Conservation (phyloP, 2,888 invertebrate species). For the Agrotis segetum region DNA sequence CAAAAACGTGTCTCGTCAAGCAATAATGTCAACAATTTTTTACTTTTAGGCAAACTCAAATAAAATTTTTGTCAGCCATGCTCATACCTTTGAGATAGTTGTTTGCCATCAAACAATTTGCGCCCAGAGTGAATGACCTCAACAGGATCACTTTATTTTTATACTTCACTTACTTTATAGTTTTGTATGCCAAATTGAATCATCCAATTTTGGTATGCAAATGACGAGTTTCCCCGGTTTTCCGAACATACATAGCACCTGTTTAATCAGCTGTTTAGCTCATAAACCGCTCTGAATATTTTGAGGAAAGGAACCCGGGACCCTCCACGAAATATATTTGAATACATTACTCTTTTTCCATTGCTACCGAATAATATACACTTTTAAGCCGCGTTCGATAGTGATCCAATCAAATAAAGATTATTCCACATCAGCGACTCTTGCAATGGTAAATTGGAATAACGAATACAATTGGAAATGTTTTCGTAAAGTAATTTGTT, state of each 20-base stretch:
- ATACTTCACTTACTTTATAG: constrained; percentile 37
- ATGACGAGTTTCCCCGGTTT: constrained; percentile 49
- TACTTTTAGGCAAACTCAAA: constrained; percentile 35
- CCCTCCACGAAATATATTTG: constrained; percentile 54
- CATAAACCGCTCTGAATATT: constrained; percentile 54
- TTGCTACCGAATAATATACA: constrained; percentile 36
- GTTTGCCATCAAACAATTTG: constrained; percentile 51
- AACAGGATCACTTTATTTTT: constrained; percentile 40
- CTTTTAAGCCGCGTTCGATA: constrained; percentile 39
- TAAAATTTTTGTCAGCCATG: constrained; percentile 30
- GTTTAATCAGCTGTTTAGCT: constrained; percentile 56
- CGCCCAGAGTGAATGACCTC: constrained; percentile 52
- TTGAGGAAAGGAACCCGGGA: constrained; percentile 37
- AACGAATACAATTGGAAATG: constrained; percentile 25
- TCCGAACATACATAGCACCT: constrained; percentile 56
- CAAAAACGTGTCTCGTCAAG: constrained; percentile 26
- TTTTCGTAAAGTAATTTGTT: constrained; percentile 26
- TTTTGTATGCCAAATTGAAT: constrained; percentile 54
- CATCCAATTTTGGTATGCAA: constrained; percentile 59
- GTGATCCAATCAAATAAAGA: constrained; percentile 54
- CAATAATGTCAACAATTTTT: constrained; percentile 27
- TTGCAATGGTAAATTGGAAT: constrained; percentile 21
- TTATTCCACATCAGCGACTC: constrained; percentile 43
- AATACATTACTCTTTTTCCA: constrained; percentile 52
- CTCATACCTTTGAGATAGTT: constrained; percentile 35